These are phyloP conservation scores for Dicrurus megarhynchus DNA, from an alignment of 2,113 vertebrate species.

Conservation along the genomic window DNA sequence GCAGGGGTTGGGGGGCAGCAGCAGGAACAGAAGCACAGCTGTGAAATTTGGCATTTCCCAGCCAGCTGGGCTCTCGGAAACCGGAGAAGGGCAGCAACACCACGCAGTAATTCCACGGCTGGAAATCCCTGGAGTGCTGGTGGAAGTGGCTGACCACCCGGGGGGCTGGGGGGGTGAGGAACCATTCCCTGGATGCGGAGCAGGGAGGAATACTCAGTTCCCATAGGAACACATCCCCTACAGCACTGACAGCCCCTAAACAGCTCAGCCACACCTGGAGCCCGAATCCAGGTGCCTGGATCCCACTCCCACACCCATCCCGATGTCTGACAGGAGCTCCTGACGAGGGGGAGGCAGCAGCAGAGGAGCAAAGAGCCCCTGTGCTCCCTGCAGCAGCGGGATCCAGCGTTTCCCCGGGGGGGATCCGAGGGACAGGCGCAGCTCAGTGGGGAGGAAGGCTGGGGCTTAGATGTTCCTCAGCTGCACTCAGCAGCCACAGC, in stretches of 20 bases:
- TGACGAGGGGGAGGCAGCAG: neutral
- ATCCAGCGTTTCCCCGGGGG: neutral
- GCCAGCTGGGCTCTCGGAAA: neutral
- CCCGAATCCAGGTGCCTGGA: neutral
- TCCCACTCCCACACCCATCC: neutral
- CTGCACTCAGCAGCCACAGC: neutral
- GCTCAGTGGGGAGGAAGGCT: neutral
- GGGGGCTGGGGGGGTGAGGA: neutral
- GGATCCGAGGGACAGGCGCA: neutral
- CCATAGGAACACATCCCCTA: neutral
- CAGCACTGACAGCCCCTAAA: neutral
- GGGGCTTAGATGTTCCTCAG: neutral
- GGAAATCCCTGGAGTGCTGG: neutral
- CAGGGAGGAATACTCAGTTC: neutral
- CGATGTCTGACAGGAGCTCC: neutral
- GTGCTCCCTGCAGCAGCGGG: neutral
- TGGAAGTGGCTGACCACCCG: neutral
- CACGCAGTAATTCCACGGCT: neutral
- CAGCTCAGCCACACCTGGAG: neutral
- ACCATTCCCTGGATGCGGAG: neutral
- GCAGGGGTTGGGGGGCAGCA: neutral
- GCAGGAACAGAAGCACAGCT: neutral
- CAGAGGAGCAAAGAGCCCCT: neutral
- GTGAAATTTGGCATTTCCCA: neutral
- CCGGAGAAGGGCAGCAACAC: neutral